Base-by-base conservation (phyloP, 2,888 invertebrate species). In the Pollenia amentaria region DNA sequence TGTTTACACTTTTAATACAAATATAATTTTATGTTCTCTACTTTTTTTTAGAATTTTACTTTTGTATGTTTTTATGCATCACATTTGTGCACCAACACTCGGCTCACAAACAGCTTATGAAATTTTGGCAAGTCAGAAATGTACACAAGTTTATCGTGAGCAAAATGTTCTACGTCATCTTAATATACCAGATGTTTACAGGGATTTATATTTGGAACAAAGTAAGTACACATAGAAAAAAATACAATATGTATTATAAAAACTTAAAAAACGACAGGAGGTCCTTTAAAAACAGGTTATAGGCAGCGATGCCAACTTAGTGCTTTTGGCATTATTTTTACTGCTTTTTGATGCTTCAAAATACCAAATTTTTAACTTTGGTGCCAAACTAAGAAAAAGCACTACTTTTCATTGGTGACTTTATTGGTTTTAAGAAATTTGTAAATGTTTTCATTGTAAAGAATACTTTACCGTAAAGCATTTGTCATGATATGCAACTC, bases 121-220 rank as follows among this genome's bases (percentile, higher is more conserved):
- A 55, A 87, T 90, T 29, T 75, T 92, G 80, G 90, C 89, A 40
- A 89, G 88, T 44, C 88, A 80, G 2, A 88, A 90, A 75, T 92
- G 92, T 88, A 90, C 90, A 18, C 89, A 91, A 82, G 90, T 90
- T 42, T 89, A 91, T 55, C 90, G 90, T 60, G 92, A 92, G 55
- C 92, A 92, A 76, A 91, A 91, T 84, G 91, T 91, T 51, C 90
- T 92, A 70, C 88, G 91, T 55, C 89, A 89, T 80, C 87, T 91
- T 85, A 91, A 90, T 40, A 87, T 91, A 83, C 91, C 92, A n/a
- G 85, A 89, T 76, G 80, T 85, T 42, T 92, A 92, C 84, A 89
- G 89, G 57, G 92, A 93, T 88, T 90, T 92, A 46, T 92, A 91
- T 89, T 88, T 92, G 82, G 93, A 92, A 82, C 92, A 92, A 88